phyloP scores from a whole-genome alignment of 2,797 vertebrate genomes.

The Pitangus sulphuratus region DNA sequence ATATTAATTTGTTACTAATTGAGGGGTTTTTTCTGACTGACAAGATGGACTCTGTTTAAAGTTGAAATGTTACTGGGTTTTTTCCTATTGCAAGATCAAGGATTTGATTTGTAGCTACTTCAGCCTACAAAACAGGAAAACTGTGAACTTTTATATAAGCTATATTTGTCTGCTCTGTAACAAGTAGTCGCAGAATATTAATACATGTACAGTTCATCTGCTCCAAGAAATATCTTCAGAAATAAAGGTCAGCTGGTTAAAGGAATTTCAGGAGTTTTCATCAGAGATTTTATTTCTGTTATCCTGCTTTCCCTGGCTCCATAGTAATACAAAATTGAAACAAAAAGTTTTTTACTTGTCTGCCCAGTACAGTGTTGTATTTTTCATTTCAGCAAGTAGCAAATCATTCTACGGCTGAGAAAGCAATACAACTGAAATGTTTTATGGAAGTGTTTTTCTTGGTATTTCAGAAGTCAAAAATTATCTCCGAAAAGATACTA shows the following conservation, averaged over 20 bases:
- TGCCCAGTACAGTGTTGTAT: not conserved
- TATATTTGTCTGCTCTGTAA: not conserved
- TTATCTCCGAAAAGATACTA: not conserved
- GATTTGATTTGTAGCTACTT: slow-evolving; percentile 77
- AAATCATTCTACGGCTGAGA: slow-evolving; percentile 28
- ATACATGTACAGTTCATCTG: not conserved
- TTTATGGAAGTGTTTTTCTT: slow-evolving; percentile 7
- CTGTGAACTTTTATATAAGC: slow-evolving; percentile 40
- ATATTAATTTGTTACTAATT: not conserved
- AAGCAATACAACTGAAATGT: slow-evolving; percentile 1
- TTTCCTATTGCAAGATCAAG: not conserved
- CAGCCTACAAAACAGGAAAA: slow-evolving; percentile 71
- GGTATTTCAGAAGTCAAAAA: not conserved
- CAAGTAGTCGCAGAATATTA: not conserved
- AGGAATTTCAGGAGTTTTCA: not conserved
- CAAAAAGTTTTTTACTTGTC: not conserved
- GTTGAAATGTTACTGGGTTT: not conserved
- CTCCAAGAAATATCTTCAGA: not conserved
- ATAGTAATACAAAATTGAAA: not conserved
- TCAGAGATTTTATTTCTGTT: not conserved
- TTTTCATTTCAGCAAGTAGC: slow-evolving; percentile 32
- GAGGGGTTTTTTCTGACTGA: slow-evolving; percentile 22
- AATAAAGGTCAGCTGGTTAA: not conserved
- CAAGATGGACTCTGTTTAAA: slow-evolving; percentile 29
- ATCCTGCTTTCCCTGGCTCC: not conserved